Evolutionary conservation across 1,140 invertebrate genomes (phyloP), one percentile per base, ranked within the genome.

Genomic region (Calliphora vicina): DNA sequence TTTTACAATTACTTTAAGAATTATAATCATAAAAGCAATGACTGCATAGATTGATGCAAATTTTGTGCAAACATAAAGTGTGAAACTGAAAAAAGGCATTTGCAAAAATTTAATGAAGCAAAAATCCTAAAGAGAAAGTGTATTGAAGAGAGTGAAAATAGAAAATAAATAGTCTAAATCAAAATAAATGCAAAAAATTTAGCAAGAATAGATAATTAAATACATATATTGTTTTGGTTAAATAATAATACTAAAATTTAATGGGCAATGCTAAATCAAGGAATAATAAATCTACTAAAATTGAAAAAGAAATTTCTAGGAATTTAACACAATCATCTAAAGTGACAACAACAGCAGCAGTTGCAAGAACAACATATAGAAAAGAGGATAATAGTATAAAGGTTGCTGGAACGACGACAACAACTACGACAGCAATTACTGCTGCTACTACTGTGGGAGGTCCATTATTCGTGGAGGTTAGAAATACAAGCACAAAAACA

Each of bases 231-330:
- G 43, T 2, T 23, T 20, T 20, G 9, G 23, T 23, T 20, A 20
- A 67, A 67, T 23, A 67, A 67, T 42, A n/a, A n/a, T n/a, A n/a
- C n/a, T 29, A 67, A 61, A 82, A 42, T 84, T 84, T 84, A 82
- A 84, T 84, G 83, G 83, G 83, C 82, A 84, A 84, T 76, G 74
- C 43, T 78, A 78, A 72, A 35, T 80, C 83, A 6, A 81, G 83
- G 73, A 84, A 82, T 82, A 81, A 82, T 43, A 74, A 50, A 17
- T 50, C 81, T 6, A n/a, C 73, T 26, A 20, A 23, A 67, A 50
- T 29, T 29, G 43, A 27, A 74, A 74, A 82, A 78, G 20, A 26
- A 78, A 45, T 25, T 78, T 78, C 71, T 43, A 82, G 81, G 71
- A 82, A 43, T 45, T 57, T 80, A 23, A 74, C 20, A 42, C 25